Base-by-base conservation (phyloP, 2,888 invertebrate species). In the Trachelus tabidus region DNA sequence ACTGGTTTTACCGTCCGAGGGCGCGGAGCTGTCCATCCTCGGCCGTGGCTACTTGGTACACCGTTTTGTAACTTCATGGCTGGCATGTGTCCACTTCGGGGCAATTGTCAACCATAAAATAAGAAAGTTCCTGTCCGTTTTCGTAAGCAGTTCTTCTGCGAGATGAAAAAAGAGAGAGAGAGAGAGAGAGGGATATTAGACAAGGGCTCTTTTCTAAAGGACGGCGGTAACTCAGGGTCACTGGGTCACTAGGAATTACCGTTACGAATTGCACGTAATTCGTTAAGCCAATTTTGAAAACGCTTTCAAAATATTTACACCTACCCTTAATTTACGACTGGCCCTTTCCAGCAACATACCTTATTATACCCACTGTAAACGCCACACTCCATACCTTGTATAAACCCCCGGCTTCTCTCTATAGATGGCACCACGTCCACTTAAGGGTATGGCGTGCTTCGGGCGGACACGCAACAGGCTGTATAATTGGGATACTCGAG, bases 241-340 rank as follows among this genome's bases (percentile, higher is more conserved):
- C 73, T 87, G 85, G 86, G 86, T 85, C 84, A 85, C 78, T 69
- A 76, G 80, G 77, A 75, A 84, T 79, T 84, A 78, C 83, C 81
- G 84, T 82, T 81, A 82, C 77, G 79, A 86, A 87, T 85, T 84
- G 86, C 86, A 84, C 83, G 84, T 83, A 83, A 80, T 83, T 80
- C 81, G 79, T 82, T 73, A 34, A 71, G 71, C 71, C 71, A 71
- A 71, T 71, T 68, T 69, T 31, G 37, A 34, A 35, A 37, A 35
- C 34, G 35, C 76, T 77, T 82, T 82, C 85, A 81, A 83, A 86
- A 86, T 86, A 86, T 86, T 86, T 85, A 86, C 83, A 79, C 81
- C 80, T 69, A 69, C n/a, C 78, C 76, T 37, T 79, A 71, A 79
- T 79, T 77, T 74, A 77, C 31, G 73, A 71, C 76, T 11, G 9